These are phyloP conservation scores for Mustelus asterias DNA, from an alignment of 2,113 vertebrate species.

Conservation along the genomic window DNA sequence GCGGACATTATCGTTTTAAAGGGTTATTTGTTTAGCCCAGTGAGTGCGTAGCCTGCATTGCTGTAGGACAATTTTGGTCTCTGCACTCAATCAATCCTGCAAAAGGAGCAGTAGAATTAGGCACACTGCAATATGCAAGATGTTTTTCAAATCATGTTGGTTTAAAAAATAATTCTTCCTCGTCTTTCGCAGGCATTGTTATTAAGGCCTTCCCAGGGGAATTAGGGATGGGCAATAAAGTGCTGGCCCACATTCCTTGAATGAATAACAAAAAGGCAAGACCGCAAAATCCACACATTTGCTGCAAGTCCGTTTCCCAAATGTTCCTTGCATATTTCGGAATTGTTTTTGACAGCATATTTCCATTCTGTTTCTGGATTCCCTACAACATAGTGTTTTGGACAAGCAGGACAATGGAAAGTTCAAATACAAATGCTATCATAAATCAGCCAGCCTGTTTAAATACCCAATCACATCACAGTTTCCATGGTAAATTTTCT, in stretches of 20 bases:
- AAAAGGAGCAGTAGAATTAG: neutral
- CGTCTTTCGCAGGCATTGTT: neutral
- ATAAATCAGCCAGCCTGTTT: neutral
- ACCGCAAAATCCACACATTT: no score
- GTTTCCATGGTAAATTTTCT: constrained; percentile 17
- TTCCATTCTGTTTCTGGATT: neutral
- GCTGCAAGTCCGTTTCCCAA: neutral
- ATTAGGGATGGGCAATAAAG: no score
- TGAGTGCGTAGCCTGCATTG: neutral
- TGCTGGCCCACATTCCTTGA: no score
- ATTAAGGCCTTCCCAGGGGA: no score
- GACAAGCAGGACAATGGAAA: neutral
- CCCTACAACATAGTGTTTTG: neutral
- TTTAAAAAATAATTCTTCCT: neutral
- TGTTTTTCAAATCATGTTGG: neutral
- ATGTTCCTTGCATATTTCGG: neutral
- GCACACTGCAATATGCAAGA: neutral
- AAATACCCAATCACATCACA: constrained; percentile 10
- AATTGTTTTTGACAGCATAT: neutral
- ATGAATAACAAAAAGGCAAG: no score
- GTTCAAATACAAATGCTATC: neutral
- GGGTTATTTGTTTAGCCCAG: neutral
- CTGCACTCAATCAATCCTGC: neutral
- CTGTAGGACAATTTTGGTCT: neutral
- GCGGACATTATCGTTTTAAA: neutral